phyloP scores from a whole-genome alignment of 2,113 vertebrate genomes.

The Cricetomys ansorgei region DNA sequence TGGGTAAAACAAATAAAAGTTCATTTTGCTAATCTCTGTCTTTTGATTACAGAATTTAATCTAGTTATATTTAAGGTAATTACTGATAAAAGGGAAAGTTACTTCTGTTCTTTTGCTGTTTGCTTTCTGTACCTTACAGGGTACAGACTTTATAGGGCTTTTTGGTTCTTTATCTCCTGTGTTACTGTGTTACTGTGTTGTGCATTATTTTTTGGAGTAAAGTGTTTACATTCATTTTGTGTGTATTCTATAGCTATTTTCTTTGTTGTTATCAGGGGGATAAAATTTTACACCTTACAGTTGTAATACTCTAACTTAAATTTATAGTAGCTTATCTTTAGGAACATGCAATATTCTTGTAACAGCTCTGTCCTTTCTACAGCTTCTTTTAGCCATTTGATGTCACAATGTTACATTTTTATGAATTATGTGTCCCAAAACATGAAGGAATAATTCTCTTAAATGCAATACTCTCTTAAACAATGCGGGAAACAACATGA shows the following conservation, averaged over 20 bases:
- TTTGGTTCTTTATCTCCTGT: background rate
- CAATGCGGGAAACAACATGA: background rate
- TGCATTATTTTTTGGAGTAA: background rate
- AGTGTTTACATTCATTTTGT: background rate
- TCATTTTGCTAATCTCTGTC: background rate
- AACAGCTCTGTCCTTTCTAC: background rate
- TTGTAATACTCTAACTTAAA: background rate
- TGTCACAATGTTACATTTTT: background rate
- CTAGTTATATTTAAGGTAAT: background rate
- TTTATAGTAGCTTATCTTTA: conserved; percentile 5
- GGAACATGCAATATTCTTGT: background rate
- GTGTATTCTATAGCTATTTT: background rate
- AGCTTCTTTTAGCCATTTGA: background rate
- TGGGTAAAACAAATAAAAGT: background rate
- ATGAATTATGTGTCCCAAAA: background rate
- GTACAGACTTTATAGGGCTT: background rate
- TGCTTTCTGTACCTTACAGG: background rate
- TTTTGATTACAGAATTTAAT: background rate
- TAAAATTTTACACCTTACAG: background rate
- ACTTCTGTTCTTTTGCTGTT: background rate
- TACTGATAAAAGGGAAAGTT: background rate
- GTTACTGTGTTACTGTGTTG: background rate
- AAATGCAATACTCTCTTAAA: background rate
- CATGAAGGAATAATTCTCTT: background rate
- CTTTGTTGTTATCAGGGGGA: background rate